A percentile compares a stretch with the other conserved stretches of the same genome.
Evolutionary conservation across 2,888 invertebrate genomes (phyloP).

Genomic region (Salpingus planirostris): DNA sequence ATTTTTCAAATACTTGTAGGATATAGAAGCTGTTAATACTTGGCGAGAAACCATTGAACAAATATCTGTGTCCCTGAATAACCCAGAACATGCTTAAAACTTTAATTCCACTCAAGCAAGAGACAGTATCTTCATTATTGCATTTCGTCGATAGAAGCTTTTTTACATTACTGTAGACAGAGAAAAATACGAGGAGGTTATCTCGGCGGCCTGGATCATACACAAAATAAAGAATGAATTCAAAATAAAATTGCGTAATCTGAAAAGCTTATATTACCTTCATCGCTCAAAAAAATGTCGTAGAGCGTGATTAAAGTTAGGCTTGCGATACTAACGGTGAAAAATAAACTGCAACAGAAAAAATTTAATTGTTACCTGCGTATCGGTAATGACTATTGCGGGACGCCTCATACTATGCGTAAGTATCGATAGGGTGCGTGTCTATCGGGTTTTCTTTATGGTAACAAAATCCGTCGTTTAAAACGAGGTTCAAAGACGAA

Average conservation of each 20-base stretch:
- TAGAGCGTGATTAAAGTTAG: neutral
- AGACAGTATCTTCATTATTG: neutral
- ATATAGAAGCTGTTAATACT: neutral
- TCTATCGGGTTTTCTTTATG: neutral
- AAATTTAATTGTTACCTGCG: too few species aligned
- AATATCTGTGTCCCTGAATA: slow-evolving; percentile 3
- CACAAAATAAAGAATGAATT: too few species aligned
- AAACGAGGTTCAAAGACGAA: too few species aligned
- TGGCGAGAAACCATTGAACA: neutral
- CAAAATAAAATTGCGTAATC: too few species aligned
- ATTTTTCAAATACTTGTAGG: too few species aligned
- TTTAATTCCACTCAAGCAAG: slow-evolving; percentile 1
- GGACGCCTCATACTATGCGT: neutral
- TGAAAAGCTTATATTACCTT: too few species aligned
- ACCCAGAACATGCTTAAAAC: slow-evolving; percentile 1
- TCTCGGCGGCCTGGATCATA: neutral
- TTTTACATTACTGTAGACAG: neutral
- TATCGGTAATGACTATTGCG: too few species aligned
- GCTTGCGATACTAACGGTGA: too few species aligned
- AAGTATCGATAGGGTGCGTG: neutral
- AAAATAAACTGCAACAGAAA: too few species aligned
- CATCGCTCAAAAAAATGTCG: too few species aligned
- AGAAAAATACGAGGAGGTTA: neutral
- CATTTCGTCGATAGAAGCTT: slow-evolving; percentile 2
- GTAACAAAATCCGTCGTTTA: neutral